These are phyloP conservation scores for Ispidina picta DNA, from an alignment of 2,797 vertebrate species.

Conservation along the genomic window DNA sequence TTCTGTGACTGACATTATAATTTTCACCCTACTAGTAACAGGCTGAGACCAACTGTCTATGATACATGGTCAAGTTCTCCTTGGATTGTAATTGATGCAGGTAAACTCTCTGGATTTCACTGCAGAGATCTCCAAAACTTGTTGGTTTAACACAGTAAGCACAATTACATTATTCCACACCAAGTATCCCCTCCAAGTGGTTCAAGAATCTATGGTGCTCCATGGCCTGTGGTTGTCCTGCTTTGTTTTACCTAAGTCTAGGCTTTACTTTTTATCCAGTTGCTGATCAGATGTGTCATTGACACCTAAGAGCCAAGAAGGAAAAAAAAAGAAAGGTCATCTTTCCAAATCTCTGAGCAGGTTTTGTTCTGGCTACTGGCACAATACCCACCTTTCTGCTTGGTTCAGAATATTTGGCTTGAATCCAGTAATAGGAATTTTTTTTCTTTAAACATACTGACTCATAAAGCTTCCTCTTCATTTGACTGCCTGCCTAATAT, in stretches of 20 bases:
- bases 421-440: not conserved
- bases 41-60: not conserved
- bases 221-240: not conserved
- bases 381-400: not conserved
- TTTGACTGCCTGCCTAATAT: not conserved
- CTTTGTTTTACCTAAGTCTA: not conserved
- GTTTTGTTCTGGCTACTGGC: not conserved
- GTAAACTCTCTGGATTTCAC: not conserved
- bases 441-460: not conserved
- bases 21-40: not conserved
- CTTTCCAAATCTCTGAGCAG: not conserved
- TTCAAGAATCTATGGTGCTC: not conserved
- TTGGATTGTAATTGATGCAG: not conserved
- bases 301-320: not conserved
- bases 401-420: not conserved
- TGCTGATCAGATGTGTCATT: not conserved
- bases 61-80: not conserved
- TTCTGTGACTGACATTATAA: not conserved
- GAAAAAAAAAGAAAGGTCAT: not conserved
- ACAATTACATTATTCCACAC: not conserved
- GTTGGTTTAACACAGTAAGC: not conserved
- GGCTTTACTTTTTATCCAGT: not conserved
- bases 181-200: not conserved
- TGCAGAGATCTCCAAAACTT: not conserved
- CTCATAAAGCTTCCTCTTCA: not conserved